Evolutionary conservation across 2,888 invertebrate species (phyloP), one percentile per base, ranked within the genome.

Genomic region (Nomada fucata): DNA sequence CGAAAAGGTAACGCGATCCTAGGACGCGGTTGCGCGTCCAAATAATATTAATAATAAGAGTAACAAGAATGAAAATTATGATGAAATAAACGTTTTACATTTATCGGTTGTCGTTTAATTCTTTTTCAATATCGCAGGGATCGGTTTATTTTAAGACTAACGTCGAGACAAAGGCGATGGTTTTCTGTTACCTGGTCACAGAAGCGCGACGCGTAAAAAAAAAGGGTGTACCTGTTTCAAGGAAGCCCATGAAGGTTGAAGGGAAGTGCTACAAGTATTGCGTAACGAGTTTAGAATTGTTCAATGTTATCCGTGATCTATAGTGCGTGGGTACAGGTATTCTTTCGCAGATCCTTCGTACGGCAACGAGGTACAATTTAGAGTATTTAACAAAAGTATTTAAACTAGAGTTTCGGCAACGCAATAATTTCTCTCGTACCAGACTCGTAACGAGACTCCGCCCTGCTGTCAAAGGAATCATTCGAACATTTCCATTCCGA

Each of bases 261-360:
- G 52, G 23, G 77, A 80, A 77, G 63, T 80, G 77, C 77, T 77
- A 57, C 77, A 72, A 80, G 72, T 72, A 80, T 80, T 80, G 63
- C 77, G 42, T 77, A 67, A 15, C 60, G 47, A 44, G 20, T 61
- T 71, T 20, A 64, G 64, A 53, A 36, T 47, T 47, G 47, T 10
- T 13, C 11, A 15, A 47, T 47, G 47, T 13, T 47, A 47, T 13
- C 11, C 15, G 36, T 7, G 36, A 36, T 36, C 36, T 36, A 36
- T 0, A 36, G 36, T 36, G 7, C 36, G 36, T 36, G 36, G 36
- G 36, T 7, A 36, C 36, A 36, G 36, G 36, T 36, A 36, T 36
- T 36, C 36, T 36, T 7, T 36, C 7, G 36, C 36, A 36, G 36
- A 36, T 7, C 36, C 36, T 18, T 5, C 53, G n/a, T n/a, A 9